phyloP scores from a whole-genome alignment of 2,797 vertebrate species.

The Borostomias antarcticus region DNA sequence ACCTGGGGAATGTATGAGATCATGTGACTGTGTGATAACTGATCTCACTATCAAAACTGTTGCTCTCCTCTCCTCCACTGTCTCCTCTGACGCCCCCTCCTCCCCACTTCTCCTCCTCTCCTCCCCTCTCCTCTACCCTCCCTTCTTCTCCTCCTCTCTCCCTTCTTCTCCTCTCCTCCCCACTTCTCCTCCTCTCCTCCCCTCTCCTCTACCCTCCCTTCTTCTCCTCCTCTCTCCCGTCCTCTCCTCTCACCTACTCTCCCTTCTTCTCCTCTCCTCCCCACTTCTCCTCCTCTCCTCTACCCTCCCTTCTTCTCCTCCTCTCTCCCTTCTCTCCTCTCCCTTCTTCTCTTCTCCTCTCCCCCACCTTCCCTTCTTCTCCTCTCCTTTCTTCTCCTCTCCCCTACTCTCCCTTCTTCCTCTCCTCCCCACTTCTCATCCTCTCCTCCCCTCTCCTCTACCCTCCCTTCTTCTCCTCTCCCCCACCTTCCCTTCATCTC shows the following conservation, averaged over 20 bases:
- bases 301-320: not conserved
- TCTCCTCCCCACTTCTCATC: too few species aligned
- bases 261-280: not conserved
- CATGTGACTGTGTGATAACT: conserved; percentile 20
- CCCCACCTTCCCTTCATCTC: not conserved
- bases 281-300: too few species aligned
- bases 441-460: too few species aligned
- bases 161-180: not conserved
- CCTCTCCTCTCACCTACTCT: not conserved
- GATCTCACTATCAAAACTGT: not conserved
- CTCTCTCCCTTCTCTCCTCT: too few species aligned
- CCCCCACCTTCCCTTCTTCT: too few species aligned
- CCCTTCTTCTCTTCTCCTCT: too few species aligned
- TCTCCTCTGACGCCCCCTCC: not conserved
- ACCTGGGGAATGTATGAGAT: conserved; percentile 35
- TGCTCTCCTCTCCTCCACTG: not conserved
- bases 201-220: too few species aligned
- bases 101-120: too few species aligned
- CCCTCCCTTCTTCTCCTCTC: not conserved
- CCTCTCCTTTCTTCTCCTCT: not conserved
- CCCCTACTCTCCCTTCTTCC: not conserved
- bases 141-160: not conserved
- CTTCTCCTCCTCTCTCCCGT: conserved; percentile 7
- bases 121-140: too few species aligned
- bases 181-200: too few species aligned